Evolutionary conservation across 2,797 vertebrate genomes (phyloP), one percentile per base, ranked within the genome.

Genomic region (Sardinella longiceps): DNA sequence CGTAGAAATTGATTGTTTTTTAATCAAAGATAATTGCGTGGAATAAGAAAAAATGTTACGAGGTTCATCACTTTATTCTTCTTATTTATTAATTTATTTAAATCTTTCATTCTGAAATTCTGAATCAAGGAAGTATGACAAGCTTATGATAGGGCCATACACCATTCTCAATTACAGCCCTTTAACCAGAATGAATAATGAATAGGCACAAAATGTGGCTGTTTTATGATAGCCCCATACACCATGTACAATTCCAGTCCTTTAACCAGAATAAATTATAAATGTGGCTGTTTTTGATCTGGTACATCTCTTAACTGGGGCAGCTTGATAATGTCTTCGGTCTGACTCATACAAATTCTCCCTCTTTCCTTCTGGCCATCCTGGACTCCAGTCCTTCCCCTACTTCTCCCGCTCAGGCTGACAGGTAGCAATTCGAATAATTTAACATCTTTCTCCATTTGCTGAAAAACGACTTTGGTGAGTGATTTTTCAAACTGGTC

Each of bases 371-470:
- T 85, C 63, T 84, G 83, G 82, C 87, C 85, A 81, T 89, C 50
- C 80, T 50, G 45, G 66, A 80, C 28, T 80, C 46, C 81, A 28
- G 14, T 3, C 77, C 85, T 82, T 66, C 33, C 53, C 28, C 48
- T 83, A 81, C 70, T 83, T 80, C 81, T 87, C 82, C 45, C 77
- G 70, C 39, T 86, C 80, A 74, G 80, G 30, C 74, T 51, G 82
- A 43, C 46, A 83, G 84, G 25, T 15, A 86, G 80, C 89, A 88
- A 92, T 90, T 92, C 84, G 90, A 90, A 89, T 87, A 88, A 89
- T 92, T 91, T 39, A 91, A 88, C 85, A 87, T 88, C 56, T 89
- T 87, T 88, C 81, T 88, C 39, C 85, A 50, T 88, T 90, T 86
- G 82, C 82, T 45, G 70, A 56, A 81, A 89, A 90, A 89, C 90